Evolutionary conservation across 2,888 invertebrate genomes (phyloP).

Genomic region (Tuta absoluta): DNA sequence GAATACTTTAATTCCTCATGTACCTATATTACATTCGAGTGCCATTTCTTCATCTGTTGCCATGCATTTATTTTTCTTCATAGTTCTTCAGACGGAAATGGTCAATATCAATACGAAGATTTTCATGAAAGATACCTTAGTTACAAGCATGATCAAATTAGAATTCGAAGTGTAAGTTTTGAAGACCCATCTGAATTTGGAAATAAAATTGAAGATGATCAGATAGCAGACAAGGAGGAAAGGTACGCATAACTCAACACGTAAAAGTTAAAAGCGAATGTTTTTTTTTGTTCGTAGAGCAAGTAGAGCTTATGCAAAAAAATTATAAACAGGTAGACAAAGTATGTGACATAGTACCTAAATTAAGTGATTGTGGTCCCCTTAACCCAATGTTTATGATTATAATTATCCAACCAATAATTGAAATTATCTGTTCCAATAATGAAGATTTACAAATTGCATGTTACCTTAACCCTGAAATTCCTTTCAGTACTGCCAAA

Average conservation of each 20-base stretch:
- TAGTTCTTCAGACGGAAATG: constrained; percentile 81
- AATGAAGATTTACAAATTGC: background rate
- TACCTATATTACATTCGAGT: too few species aligned
- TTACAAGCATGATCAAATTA: constrained; percentile 83
- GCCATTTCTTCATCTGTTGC: constrained; percentile 65
- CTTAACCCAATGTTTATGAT: background rate
- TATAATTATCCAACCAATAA: background rate
- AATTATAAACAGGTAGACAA: background rate
- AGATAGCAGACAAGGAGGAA: constrained; percentile 56
- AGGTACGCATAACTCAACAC: constrained; percentile 56
- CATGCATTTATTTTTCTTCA: constrained; percentile 73
- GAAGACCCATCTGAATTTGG: constrained; percentile 80
- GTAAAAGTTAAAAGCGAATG: constrained; percentile 22
- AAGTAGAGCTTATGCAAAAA: background rate
- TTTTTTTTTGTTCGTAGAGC: background rate
- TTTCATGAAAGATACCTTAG: constrained; percentile 91
- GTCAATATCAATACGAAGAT: constrained; percentile 85
- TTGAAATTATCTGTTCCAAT: background rate
- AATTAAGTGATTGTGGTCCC: too few species aligned
- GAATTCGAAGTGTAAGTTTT: constrained; percentile 87
- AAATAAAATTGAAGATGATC: constrained; percentile 53
- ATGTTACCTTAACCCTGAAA: constrained; percentile 12
- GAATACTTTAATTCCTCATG: too few species aligned
- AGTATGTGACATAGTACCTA: too few species aligned
- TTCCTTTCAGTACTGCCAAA: constrained; percentile 76